Base-by-base conservation (phyloP, 2,797 vertebrate genomes). In the Fratercula arctica region DNA sequence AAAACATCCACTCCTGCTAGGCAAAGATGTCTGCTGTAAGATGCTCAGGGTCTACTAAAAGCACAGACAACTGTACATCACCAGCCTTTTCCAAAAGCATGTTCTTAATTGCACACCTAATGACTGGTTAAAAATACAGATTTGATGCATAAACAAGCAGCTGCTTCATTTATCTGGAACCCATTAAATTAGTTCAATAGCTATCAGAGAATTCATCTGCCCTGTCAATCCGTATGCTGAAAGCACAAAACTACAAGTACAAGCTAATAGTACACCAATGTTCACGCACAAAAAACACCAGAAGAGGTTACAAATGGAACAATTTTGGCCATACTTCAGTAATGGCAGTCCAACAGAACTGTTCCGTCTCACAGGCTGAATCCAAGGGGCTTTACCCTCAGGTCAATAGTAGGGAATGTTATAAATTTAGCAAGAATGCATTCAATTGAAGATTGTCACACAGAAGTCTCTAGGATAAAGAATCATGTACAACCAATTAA, bases 201-300 rank as follows among this genome's bases (percentile, higher is more conserved):
- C 95, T 96, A 97, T 90, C 94, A 95, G 35, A 91, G 48, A 92
- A 92, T 63, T 93, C 93, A 87, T 86, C 90, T 93, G 93, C 64
- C 90, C 68, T 51, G 37, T 69, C 82, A 96, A 70, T 96, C 83
- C 74, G 90, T 74, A 51, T 18, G n/a, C 12, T 33, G 82, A 93
- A 94, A 91, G 43, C 77, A 95, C 87, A 80, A 54, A 95, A 70
- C 48, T 56, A 13, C 72, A 79, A 92, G 93, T 77, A 76, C 41
- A 93, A 87, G 24, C 61, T 87, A 63, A 51, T 6, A 87, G 53
- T 48, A 82, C 46, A 79, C 61, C 13, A 31, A 73, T 24, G 59
- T 67, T 91, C 73, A 85, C 76, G 43, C 11, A 45, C 67, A 88
- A 41, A 54, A 81, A 73, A 29, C 83, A 64, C 24, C 64, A 78